Evolutionary conservation across 2,797 vertebrate species (phyloP), one percentile per base, ranked within the genome.

Genomic region (Helarctos malayanus): DNA sequence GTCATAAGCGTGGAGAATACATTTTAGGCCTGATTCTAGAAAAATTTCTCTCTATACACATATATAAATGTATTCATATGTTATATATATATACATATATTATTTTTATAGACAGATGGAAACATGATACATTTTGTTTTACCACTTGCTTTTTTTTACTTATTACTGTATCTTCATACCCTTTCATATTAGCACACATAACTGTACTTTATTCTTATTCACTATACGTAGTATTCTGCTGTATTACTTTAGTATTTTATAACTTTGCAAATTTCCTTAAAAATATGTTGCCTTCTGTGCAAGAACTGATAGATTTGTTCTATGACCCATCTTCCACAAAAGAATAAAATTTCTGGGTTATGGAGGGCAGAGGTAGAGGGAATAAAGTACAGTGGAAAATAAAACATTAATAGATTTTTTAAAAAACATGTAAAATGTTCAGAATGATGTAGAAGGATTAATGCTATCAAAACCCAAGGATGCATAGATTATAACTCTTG

Each of bases 141-240:
- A 19, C 1, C 68, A 61, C 45, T 85, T 87, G 38, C 16, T 21
- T 63, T 95, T 86, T 57, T 79, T 81, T 63, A 59, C 52, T 78
- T 89, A 49, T 59, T 12, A 23, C 0, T 57, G 0, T 93, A 25
- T 94, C 65, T 90, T 90, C n/a, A 7, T 59, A 61, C 85, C 25
- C 54, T 82, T 92, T 90, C 27, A 54, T 61, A 59, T 95, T 41
- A 82, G 11, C 29, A 71, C 6, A 76, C 4, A 35, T 84, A 71
- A 63, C 27, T 96, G 2, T 59, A 59, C 27, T 95, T 89, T 65
- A 32, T 95, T 97, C 59, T 78, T 86, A 78, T 82, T 92, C 68
- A 87, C 35, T 27, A 5, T 76, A 63, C 1, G 27, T 49, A 13
- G 52, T 93, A 63, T 81, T 85, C 12, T 35, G 38, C 41, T 90